Evolutionary conservation across 2,888 invertebrate species (phyloP), one percentile per base, ranked within the genome.

Genomic region (Agriopis aurantiaria): DNA sequence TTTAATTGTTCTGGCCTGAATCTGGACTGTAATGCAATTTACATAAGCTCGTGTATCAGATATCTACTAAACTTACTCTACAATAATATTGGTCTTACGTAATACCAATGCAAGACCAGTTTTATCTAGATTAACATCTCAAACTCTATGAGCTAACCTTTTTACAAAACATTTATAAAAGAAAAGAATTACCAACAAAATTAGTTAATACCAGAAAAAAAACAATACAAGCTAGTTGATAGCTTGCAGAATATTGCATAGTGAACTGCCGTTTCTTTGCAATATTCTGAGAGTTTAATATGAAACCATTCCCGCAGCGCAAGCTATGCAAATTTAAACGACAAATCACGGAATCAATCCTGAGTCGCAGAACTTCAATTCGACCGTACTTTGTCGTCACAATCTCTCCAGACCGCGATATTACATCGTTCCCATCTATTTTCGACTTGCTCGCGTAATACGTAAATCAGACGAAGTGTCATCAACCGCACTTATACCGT

Each of bases 381-480:
- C 51, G 40, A 12, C 10, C 41, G 61, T 52, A 52, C 51, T 53
- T 62, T 45, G 52, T 62, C 45, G 53, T 43, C 52, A 52, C 62
- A 46, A 33, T 33, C 52, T 53, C 62, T 41, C 49, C 23, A 49
- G 62, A 45, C n/a, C 23, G 53, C 53, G 4, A 45, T 62, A 53
- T 53, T 62, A 53, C 53, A 43, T 10, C 12, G 53, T 23, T 11
- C 23, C 9, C 40, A 40, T 48, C 61, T 69, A 65, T 69, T 69
- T 69, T 61, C 46, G 56, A 60, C 56, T 49, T 55, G 45, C 57
- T 40, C 52, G 40, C 60, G 67, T 64, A 55, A 55, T 56, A 56
- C 69, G 65, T 65, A 69, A 65, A 65, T 69, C 65, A 65, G 17
- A 58, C 58, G 53, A 33, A 59, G 69, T 65, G 65, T 51, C 65